Conservation (phyloP, 1,140 invertebrate genomes). For the Gryllus bimaculatus region DNA sequence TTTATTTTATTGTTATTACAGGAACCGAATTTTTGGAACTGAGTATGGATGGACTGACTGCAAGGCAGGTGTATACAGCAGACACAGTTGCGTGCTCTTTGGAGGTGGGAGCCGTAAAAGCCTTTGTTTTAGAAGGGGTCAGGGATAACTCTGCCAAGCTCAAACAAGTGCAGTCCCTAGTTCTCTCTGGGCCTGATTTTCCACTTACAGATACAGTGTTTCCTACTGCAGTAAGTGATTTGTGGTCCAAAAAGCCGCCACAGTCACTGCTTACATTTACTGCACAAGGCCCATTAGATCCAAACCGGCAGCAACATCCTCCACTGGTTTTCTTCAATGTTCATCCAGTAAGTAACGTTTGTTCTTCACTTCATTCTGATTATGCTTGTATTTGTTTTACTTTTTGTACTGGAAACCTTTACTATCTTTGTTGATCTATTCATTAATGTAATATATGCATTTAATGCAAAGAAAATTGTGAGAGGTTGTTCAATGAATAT, state of each 20-base stretch:
- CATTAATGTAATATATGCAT: too few species aligned
- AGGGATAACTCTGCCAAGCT: constrained; percentile 20
- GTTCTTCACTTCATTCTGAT: too few species aligned
- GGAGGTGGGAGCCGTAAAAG: constrained; percentile 37
- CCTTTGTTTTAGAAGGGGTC: constrained; percentile 37
- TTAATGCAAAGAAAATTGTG: too few species aligned
- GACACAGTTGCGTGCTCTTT: constrained; percentile 34
- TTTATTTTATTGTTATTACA: constrained; percentile 20
- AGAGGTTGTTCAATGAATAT: too few species aligned
- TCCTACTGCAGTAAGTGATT: constrained; percentile 15
- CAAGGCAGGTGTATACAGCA: constrained; percentile 36
- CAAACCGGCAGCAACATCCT: constrained; percentile 38
- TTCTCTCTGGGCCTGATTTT: constrained; percentile 45
- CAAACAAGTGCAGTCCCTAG: constrained; percentile 42
- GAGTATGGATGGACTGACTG: constrained; percentile 40
- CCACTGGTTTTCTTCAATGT: constrained; percentile 47
- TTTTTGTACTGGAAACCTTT: too few species aligned
- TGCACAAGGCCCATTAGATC: constrained; percentile 43
- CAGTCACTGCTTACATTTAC: constrained; percentile 25
- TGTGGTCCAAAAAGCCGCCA: constrained; percentile 18
- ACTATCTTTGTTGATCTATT: too few species aligned
- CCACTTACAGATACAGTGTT: constrained; percentile 16
- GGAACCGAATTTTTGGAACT: constrained; percentile 43
- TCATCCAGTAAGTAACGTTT: constrained; percentile 25
- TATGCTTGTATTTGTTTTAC: too few species aligned